phyloP scores from a whole-genome alignment of 2,113 vertebrate genomes.

The Microtus ochrogaster region DNA sequence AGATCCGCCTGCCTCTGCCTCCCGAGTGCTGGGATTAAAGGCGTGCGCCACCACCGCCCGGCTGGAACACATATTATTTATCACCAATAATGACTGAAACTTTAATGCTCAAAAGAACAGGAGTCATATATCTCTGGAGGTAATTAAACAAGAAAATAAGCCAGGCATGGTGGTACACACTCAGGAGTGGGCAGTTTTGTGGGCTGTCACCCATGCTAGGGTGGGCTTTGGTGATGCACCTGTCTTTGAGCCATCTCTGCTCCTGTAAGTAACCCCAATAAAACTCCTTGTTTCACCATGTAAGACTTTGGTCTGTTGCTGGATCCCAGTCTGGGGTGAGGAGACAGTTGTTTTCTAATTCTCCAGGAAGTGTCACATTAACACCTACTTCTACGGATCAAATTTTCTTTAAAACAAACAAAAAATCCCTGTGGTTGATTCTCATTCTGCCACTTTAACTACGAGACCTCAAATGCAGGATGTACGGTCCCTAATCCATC shows the following conservation, averaged over 20 bases:
- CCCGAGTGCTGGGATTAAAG: too few species aligned
- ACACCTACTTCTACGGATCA: neutral
- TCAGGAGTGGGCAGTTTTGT: neutral
- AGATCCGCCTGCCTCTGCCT: too few species aligned
- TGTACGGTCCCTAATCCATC: fast-evolving
- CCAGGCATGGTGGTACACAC: neutral
- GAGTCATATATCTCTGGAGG: neutral
- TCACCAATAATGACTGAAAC: neutral
- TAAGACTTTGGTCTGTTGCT: neutral
- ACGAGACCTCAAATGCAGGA: neutral
- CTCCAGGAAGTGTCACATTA: neutral
- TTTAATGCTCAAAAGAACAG: neutral
- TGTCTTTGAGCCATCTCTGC: too few species aligned
- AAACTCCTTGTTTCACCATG: neutral
- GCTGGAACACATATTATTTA: neutral
- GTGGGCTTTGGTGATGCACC: too few species aligned
- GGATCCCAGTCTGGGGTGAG: neutral
- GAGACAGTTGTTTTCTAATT: neutral
- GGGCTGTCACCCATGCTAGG: too few species aligned
- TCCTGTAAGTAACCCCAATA: neutral
- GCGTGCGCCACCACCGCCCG: too few species aligned
- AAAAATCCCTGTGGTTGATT: neutral
- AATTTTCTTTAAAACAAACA: neutral
- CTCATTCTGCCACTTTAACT: neutral
- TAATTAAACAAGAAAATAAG: slow-evolving; percentile 6